Conservation (phyloP, 2,888 invertebrate species). For the Andrena hattorfiana region DNA sequence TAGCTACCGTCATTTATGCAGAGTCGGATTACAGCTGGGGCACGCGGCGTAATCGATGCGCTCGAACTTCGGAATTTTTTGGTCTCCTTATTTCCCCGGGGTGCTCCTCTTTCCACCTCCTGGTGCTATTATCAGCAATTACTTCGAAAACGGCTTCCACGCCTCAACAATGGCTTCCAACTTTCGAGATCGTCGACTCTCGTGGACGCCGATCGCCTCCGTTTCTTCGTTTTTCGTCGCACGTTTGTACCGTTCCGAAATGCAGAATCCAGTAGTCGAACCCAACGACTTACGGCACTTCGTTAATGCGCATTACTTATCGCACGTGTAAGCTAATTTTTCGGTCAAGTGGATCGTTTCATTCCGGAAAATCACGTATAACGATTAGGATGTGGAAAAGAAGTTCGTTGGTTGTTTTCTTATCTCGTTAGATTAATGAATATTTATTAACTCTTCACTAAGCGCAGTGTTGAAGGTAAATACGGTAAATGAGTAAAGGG, state of each 20-base stretch:
- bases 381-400: no score
- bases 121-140: slow-evolving; percentile 37
- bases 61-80: slow-evolving; percentile 16
- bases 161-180: slow-evolving; percentile 8
- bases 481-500: no score
- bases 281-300: background rate
- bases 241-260: background rate
- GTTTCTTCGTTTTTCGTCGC: background rate
- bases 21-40: slow-evolving; percentile 13
- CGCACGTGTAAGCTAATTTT: no score
- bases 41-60: slow-evolving; percentile 12
- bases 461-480: no score
- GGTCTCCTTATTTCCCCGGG: background rate
- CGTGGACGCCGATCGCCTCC: background rate
- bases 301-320: background rate
- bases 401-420: no score
- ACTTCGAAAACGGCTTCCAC: slow-evolving; percentile 31
- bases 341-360: no score
- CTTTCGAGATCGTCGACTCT: slow-evolving; percentile 23
- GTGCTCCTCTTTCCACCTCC: background rate
- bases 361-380: no score
- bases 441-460: no score
- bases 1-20: slow-evolving; percentile 21
- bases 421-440: no score
- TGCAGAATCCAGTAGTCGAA: slow-evolving; percentile 8